Evolutionary conservation across 2,888 invertebrate species (phyloP), one percentile per base, ranked within the genome.

Genomic region (Orthosia cruda): DNA sequence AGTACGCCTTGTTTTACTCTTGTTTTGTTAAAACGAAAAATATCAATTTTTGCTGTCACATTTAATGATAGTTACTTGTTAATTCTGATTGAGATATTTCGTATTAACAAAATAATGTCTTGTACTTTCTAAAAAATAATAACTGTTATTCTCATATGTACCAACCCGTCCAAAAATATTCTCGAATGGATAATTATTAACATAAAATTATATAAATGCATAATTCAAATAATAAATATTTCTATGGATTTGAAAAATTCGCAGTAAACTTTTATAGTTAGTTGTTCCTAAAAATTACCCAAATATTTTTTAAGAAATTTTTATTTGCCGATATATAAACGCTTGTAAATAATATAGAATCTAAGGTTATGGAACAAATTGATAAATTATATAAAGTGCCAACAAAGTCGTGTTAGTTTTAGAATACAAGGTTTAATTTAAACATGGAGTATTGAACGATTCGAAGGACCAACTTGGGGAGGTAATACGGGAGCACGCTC

Each of bases 371-470:
- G 64, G 57, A 73, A 74, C 71, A 80, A 81, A 83, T 77, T 75
- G 45, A 75, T 83, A 75, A 85, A 86, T 80, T 88, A 88, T 85
- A 84, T 88, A 83, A 89, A 89, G 90, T 90, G 90, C 90, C 90
- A 90, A 90, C 87, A 75, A 86, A 82, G 61, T 66, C 74, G 75
- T 74, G 64, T 71, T 77, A 83, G 72, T 59, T 58, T 7, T 77
- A 85, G 71, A 61, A 65, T 81, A 69, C 54, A 57, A 49, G 0
- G 32, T 49, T 62, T 75, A 26, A 71, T 57, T 76, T 82, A 57
- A 74, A 66, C 23, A 68, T 58, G 32, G 40, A 71, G 40, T 63
- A 81, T 58, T 47, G 65, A 49, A 57, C 20, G 66, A 69, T 52
- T 63, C 20, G 55, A 57, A 69, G 26, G 62, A 66, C 57, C 55